A percentile compares a stretch with the other conserved stretches of the same genome.
Evolutionary conservation across 2,797 vertebrate genomes (phyloP).

Genomic region (Rhynchonycteris naso): DNA sequence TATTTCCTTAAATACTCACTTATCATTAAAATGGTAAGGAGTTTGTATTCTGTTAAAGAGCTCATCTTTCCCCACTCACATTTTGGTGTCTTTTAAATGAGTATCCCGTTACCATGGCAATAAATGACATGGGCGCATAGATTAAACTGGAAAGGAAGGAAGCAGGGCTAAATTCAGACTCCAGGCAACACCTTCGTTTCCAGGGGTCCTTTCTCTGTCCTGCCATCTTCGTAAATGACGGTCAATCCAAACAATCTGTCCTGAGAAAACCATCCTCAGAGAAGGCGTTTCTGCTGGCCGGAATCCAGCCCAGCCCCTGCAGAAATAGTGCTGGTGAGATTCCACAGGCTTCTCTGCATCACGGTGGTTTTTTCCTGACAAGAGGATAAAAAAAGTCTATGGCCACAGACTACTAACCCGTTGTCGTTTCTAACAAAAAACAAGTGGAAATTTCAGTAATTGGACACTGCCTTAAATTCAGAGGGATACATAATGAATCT

Average conservation of each 20-base stretch:
- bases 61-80: background rate
- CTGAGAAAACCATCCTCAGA: background rate
- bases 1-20: constrained; percentile 30
- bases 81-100: constrained; percentile 54
- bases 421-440: background rate
- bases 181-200: constrained; percentile 42
- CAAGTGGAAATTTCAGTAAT: background rate
- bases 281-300: background rate
- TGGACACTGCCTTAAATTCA: background rate
- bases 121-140: constrained; percentile 35
- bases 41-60: constrained; percentile 45
- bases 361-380: background rate
- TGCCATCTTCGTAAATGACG: background rate
- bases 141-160: constrained; percentile 54
- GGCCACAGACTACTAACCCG: background rate
- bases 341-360: background rate
- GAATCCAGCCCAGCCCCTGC: background rate
- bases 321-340: background rate
- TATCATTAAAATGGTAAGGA: constrained; percentile 22
- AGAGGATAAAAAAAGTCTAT: background rate
- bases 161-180: constrained; percentile 49
- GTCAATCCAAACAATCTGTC: background rate
- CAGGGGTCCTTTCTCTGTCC: constrained; percentile 9
- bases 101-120: constrained; percentile 62
- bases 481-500: background rate